Evolutionary conservation across 2,888 invertebrate species (phyloP), one percentile per base, ranked within the genome.

Genomic region (Harpalus rubripes): DNA sequence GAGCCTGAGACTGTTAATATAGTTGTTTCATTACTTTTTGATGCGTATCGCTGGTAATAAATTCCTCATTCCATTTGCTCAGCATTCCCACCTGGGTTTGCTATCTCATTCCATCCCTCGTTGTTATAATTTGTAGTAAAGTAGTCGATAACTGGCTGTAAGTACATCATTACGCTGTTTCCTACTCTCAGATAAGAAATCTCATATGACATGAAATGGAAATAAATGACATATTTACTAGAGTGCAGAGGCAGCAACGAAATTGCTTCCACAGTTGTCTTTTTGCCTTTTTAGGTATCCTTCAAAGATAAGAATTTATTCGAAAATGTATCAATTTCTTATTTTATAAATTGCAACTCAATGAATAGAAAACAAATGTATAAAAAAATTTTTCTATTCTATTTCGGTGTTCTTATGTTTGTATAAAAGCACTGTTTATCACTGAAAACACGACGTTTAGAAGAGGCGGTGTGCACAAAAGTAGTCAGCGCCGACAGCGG

Each of bases 11-110:
- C n/a, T 10, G 68, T 74, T 74, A 74, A 74, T 74, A 44, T 44
- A 74, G 44, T 44, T 74, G 72, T 44, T 74, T 74, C 72, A 74
- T 74, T 74, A 74, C 72, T 44, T 74, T 74, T 74, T 74, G 72
- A 74, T 74, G 72, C 18, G 16, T 74, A 74, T 74, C 72, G 44
- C 68, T 6, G 10, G 72, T 44, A 74, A 44, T 74, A 74, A 74
- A 74, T 74, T 68, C 65, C 68, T 68, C 68, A 39, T 68, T 68
- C 68, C 68, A 68, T 68, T 68, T 68, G 32, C 68, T 39, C n/a
- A 68, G 68, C n/a, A 44, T 44, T 74, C 72, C 18, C 72, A 44
- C 72, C 72, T 39, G n/a, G 12, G n/a, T n/a, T 6, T 26, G n/a
- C 22, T 65, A 22, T 26, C 63, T 68, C 39, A 68, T 39, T 39